phyloP scores from a whole-genome alignment of 2,797 vertebrate genomes.

The Vespertilio murinus region DNA sequence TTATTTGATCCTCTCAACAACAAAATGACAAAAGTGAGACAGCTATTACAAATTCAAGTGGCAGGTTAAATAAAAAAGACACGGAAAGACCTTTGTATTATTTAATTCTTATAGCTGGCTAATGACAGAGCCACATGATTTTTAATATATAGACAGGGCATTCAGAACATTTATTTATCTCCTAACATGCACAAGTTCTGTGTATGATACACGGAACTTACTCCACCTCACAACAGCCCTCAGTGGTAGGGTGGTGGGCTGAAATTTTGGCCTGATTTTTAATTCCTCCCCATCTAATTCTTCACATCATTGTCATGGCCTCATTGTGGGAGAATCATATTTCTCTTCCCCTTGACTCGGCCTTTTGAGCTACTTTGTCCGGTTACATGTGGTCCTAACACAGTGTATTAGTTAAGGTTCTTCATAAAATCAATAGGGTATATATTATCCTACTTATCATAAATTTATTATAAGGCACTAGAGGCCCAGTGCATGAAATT shows the following conservation, averaged over 20 bases:
- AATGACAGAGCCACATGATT: neutral
- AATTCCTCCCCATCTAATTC: neutral
- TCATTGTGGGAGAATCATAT: neutral
- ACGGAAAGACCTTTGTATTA: neutral
- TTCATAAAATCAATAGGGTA: neutral
- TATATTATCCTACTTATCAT: neutral
- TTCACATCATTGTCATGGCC: neutral
- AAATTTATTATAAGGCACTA: neutral
- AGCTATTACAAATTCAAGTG: slow-evolving; percentile 4
- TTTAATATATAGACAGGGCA: neutral
- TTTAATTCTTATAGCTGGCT: neutral
- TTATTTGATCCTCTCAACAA: slow-evolving; percentile 47
- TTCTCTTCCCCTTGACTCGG: neutral
- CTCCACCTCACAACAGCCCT: neutral
- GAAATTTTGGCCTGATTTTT: neutral
- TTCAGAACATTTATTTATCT: neutral
- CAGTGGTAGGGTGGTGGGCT: neutral
- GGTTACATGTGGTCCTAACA: neutral
- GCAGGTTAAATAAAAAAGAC: neutral
- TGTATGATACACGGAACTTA: neutral
- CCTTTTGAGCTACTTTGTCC: neutral
- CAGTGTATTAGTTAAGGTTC: neutral
- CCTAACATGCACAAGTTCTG: neutral
- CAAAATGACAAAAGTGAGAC: slow-evolving; percentile 4
- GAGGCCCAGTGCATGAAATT: too few species aligned